Evolutionary conservation across 2,888 invertebrate species (phyloP).

Genomic region (Rhabditophanes sp.): DNA sequence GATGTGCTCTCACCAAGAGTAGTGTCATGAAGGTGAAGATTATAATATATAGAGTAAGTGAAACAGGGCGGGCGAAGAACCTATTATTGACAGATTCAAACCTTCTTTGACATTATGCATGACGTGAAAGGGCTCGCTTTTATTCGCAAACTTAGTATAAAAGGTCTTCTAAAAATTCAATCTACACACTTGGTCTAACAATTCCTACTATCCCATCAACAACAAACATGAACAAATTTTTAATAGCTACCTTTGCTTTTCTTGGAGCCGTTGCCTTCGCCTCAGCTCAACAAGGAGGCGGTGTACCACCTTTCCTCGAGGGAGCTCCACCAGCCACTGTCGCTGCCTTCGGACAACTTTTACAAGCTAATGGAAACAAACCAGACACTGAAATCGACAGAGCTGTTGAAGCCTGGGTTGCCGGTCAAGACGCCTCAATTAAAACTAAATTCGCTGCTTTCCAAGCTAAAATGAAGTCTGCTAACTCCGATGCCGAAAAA

Average conservation of each 20-base stretch:
- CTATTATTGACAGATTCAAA: too few species aligned
- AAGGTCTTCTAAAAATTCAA: too few species aligned
- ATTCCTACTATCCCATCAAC: constrained; percentile 1
- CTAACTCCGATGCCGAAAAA: constrained; percentile 22
- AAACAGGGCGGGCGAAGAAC: too few species aligned
- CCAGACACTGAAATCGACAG: constrained; percentile 29
- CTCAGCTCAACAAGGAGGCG: constrained; percentile 17
- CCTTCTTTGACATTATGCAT: too few species aligned
- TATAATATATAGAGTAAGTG: too few species aligned
- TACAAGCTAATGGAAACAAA: constrained; percentile 15
- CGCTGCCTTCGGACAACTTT: constrained; percentile 20
- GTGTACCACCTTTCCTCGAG: constrained; percentile 26
- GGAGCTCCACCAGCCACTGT: constrained; percentile 19
- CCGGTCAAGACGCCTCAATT: constrained; percentile 11
- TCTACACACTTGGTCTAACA: too few species aligned
- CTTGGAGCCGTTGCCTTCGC: constrained; percentile 16
- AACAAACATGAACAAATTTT: constrained; percentile 13
- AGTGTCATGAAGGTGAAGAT: too few species aligned
- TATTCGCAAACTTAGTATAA: too few species aligned
- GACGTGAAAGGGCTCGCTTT: too few species aligned
- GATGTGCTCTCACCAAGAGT: too few species aligned
- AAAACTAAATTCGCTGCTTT: constrained; percentile 27
- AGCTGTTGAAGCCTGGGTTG: constrained; percentile 26
- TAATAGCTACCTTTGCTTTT: constrained; percentile 15
- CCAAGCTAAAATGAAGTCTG: constrained; percentile 22